A percentile compares a stretch with the other conserved stretches of the same genome.
Evolutionary conservation across 30 jellyfish, hydroid and myxozoan genomes (phyloP).

Genomic region (Nemopilema nomurai): DNA sequence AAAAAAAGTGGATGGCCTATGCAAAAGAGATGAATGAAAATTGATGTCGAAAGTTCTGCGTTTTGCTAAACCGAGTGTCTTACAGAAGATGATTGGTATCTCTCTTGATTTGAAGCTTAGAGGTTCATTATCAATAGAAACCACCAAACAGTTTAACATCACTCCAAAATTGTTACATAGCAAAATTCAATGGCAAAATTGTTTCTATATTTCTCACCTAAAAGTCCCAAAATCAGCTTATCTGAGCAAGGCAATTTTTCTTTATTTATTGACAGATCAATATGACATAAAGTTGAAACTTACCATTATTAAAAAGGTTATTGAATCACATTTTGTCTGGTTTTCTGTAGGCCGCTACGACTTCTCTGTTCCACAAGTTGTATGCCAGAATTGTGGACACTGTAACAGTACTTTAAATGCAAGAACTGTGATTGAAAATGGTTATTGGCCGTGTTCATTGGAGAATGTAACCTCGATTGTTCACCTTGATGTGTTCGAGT

Average conservation of each 20-base stretch:
- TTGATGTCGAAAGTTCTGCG: neutral
- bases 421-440: conserved; percentile 34
- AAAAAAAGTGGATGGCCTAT: neutral
- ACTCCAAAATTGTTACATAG: neutral
- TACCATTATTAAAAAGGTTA: neutral
- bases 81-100: neutral
- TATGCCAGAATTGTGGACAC: conserved; percentile 16
- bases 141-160: neutral
- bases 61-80: neutral
- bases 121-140: neutral
- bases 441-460: conserved; percentile 40
- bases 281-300: neutral
- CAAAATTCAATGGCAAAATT: neutral
- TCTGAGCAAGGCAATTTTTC: neutral
- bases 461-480: conserved; percentile 15
- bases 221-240: neutral
- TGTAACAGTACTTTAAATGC: conserved; percentile 1
- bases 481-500: conserved; percentile 34
- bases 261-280: neutral
- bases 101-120: neutral
- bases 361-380: conserved; percentile 23
- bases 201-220: neutral
- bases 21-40: conserved; percentile 8
- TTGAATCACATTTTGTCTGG: neutral
- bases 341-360: conserved; percentile 26